Base-by-base conservation (phyloP, 2,888 invertebrate genomes). In the Frankliniella fusca region DNA sequence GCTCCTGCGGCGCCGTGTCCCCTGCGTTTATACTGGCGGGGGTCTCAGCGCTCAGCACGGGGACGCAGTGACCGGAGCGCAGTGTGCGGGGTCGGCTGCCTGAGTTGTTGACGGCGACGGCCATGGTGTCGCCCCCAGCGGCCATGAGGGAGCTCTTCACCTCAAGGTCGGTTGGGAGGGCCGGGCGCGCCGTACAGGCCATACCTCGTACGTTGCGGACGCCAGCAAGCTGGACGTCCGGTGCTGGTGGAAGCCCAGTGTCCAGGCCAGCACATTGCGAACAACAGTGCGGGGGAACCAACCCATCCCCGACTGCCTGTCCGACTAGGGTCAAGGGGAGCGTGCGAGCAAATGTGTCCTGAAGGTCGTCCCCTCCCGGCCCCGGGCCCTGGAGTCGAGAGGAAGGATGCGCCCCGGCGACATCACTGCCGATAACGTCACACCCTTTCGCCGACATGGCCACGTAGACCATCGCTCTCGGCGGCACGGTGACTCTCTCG, bases 221-320 rank as follows among this genome's bases (percentile, higher is more conserved):
- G 65, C 20, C 65, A 65, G 65, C 65, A 20, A 65, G 65, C 65
- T 65, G 65, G 20, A 18, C 65, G 65, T 20, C 65, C 65, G 65
- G 65, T 20, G 65, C 65, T 65, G 65, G 65, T 10, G 65, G 65
- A 20, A 65, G 65, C 65, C 65, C 65, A 65, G 20, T 65, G 65
- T 65, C 65, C 65, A 18, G 7, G 15, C 65, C 65, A 65, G 65
- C 65, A 20, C 20, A 20, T 11, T 20, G 65, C 11, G 20, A 65
- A 20, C 20, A 11, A 65, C 65, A 20, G 65, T 65, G 65, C 65
- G 65, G 65, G 65, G 65, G 65, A 18, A 65, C 20, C 65, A 65
- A 65, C 65, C 65, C 65, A 20, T 65, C 65, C 65, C 65, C 65
- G 65, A 65, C 65, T 18, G 65, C 65, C 65, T 65, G 65, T 65